phyloP scores from a whole-genome alignment of 2,888 invertebrate genomes.

The Leistus spinibarbis region DNA sequence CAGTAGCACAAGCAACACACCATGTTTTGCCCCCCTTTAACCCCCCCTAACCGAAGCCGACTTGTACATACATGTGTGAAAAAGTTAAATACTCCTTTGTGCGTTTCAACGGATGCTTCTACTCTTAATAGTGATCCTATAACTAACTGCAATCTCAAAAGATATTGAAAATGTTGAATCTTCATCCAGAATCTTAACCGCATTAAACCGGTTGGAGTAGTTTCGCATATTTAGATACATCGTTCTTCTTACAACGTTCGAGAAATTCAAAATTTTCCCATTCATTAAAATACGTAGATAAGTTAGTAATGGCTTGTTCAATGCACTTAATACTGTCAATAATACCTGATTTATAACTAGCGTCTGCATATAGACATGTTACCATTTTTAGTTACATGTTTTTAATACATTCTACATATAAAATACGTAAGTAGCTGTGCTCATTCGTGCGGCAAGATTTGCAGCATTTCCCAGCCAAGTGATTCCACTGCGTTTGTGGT shows the following conservation, averaged over 20 bases:
- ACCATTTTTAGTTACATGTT: not conserved
- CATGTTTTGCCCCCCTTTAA: not conserved
- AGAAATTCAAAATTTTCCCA: not conserved
- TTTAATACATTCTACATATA: not conserved
- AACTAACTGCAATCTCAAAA: too few species aligned
- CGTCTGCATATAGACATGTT: not conserved
- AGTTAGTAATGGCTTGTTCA: not conserved
- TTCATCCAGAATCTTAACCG: not conserved
- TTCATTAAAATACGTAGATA: not conserved
- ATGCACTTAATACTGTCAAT: not conserved
- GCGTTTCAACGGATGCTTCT: not conserved
- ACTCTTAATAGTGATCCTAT: not conserved
- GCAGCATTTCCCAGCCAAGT: not conserved
- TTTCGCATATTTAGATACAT: not conserved
- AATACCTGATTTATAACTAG: not conserved
- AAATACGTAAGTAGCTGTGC: not conserved
- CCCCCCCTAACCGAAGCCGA: not conserved
- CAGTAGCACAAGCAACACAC: not conserved
- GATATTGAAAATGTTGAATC: too few species aligned
- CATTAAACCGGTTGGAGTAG: not conserved
- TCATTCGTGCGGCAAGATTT: not conserved
- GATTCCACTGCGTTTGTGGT: not conserved
- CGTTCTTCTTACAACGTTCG: not conserved
- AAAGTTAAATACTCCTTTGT: not conserved
- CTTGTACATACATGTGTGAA: not conserved